These are phyloP conservation scores for Varanus salvator DNA, from an alignment of 2,113 vertebrate genomes.

Conservation along the genomic window DNA sequence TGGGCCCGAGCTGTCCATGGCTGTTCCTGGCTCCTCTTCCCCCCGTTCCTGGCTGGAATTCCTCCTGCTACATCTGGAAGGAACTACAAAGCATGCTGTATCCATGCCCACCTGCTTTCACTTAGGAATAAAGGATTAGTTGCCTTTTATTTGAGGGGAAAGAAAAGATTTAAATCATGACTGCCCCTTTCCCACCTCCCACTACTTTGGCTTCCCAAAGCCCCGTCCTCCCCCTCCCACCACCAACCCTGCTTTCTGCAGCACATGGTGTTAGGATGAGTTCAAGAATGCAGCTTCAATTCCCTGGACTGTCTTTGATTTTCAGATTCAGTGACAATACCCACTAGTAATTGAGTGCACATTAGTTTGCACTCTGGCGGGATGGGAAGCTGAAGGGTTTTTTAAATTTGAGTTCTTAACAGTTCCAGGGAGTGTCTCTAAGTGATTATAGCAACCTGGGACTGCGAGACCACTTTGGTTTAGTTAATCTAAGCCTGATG, in stretches of 20 bases:
- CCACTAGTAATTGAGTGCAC: constrained; percentile 21
- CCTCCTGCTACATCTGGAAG: constrained; percentile 30
- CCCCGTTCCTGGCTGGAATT: not conserved
- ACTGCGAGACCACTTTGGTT: not conserved
- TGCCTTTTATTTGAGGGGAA: constrained; percentile 25
- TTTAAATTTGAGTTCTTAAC: not conserved
- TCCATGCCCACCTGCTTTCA: constrained; percentile 34
- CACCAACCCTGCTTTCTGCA: not conserved
- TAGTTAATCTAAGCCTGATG: not conserved
- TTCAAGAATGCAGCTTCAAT: not conserved
- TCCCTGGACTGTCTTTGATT: constrained; percentile 1
- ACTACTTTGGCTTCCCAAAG: not conserved
- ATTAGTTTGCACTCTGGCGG: not conserved
- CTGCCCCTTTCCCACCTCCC: constrained; percentile 17
- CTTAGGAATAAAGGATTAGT: constrained; percentile 31
- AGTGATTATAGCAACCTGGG: not conserved
- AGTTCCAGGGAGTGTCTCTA: not conserved
- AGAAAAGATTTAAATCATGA: constrained; percentile 32
- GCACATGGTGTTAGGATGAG: not conserved
- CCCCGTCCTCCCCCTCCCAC: not conserved
- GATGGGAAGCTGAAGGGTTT: not conserved
- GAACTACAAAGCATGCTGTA: constrained; percentile 14
- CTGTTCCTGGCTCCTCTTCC: not conserved
- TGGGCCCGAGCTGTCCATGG: not conserved
- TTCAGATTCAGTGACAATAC: not conserved